These are phyloP conservation scores for Pogonus chalceus DNA, from an alignment of 1,140 invertebrate genomes.

Conservation along the genomic window DNA sequence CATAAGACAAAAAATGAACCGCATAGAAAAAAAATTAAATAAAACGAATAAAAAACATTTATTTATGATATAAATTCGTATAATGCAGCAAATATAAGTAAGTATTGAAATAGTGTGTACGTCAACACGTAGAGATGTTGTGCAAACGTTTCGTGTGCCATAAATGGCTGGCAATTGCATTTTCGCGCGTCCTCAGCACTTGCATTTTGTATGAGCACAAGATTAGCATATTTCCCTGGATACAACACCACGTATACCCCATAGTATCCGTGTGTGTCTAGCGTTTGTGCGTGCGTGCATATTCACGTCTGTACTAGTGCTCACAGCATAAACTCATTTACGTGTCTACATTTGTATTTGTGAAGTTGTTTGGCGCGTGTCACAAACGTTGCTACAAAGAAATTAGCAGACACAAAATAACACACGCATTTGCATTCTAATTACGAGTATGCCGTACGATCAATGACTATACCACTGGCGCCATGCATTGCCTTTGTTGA, in stretches of 20 bases:
- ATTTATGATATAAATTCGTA: no score
- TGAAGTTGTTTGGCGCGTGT: no score
- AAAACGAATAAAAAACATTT: no score
- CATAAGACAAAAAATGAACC: no score
- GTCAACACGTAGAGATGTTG: no score
- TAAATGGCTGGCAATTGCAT: neutral
- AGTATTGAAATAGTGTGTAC: no score
- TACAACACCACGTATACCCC: neutral
- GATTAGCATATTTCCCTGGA: neutral
- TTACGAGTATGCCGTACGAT: neutral
- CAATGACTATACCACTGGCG: neutral
- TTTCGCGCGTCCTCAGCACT: neutral
- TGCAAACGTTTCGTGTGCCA: no score
- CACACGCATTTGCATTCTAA: neutral
- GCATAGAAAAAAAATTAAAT: no score
- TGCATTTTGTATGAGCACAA: neutral
- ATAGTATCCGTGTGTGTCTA: neutral
- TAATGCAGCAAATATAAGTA: no score
- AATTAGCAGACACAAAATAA: neutral
- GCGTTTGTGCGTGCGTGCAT: neutral
- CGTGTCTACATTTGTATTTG: no score
- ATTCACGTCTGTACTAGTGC: neutral
- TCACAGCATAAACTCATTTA: neutral
- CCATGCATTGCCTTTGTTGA: no score
- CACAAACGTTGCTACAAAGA: neutral